Evolutionary conservation across 2,113 vertebrate species (phyloP).

Genomic region (Lamprotornis superbus): DNA sequence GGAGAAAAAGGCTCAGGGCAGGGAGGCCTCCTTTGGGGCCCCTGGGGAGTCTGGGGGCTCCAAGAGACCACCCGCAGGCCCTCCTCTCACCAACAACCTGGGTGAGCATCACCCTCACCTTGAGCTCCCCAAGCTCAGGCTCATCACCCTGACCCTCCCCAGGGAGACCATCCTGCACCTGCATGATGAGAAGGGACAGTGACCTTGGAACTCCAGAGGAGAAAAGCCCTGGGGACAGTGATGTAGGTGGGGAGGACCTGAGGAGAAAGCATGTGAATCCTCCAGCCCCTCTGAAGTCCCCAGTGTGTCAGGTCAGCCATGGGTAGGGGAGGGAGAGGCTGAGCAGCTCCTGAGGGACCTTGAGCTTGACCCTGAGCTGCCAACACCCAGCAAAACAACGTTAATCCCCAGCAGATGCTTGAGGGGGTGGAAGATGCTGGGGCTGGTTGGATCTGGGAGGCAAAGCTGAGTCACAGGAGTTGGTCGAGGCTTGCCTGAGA

Average conservation of each 20-base stretch:
- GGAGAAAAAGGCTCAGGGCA: background rate
- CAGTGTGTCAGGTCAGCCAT: background rate
- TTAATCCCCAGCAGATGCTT: background rate
- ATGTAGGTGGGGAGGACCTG: background rate
- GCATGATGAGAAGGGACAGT: rapidly evolving
- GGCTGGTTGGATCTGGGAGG: background rate
- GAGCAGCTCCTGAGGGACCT: background rate
- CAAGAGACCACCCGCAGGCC: rapidly evolving
- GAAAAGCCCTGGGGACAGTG: background rate
- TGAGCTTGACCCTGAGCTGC: background rate
- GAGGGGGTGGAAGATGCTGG: background rate
- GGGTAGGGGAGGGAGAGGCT: background rate
- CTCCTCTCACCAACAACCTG: background rate
- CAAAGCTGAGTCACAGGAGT: background rate
- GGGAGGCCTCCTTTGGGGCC: no score
- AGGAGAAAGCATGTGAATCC: rapidly evolving
- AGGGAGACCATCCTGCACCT: background rate
- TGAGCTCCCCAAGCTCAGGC: background rate
- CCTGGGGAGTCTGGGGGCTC: background rate
- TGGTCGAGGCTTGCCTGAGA: rapidly evolving
- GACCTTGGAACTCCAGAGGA: background rate
- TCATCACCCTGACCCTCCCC: background rate
- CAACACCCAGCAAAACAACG: background rate
- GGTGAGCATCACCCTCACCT: background rate
- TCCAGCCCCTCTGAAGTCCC: background rate